Conservation (phyloP, 2,113 vertebrate species). For the Bothrops jararaca region DNA sequence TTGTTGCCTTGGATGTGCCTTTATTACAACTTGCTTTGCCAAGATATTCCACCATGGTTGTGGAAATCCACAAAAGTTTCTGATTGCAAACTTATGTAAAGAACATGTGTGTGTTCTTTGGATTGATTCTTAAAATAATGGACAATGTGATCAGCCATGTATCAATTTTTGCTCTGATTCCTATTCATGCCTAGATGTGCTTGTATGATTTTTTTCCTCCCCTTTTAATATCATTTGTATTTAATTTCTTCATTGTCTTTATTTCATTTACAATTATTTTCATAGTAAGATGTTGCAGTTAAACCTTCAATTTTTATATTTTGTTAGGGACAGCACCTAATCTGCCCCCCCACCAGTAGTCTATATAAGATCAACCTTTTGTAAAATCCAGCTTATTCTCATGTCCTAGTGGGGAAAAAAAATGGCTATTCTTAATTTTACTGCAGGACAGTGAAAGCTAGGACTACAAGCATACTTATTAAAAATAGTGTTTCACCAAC, state of each 20-base stretch:
- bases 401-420: accelerated
- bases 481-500: background rate
- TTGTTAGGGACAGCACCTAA: background rate
- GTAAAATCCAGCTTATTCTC: background rate
- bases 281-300: background rate
- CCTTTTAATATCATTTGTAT: background rate
- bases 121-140: background rate
- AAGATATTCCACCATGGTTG: background rate
- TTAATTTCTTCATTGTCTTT: too few species aligned
- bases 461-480: background rate
- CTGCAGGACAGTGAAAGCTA: background rate
- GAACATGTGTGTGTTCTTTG: background rate
- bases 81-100: background rate
- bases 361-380: background rate
- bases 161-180: background rate
- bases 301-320: background rate
- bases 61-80: background rate
- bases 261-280: background rate
- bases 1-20: background rate
- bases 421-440: background rate
- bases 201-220: background rate
- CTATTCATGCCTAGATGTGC: background rate
- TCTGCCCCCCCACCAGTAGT: background rate
- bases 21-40: background rate
- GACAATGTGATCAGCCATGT: background rate